A percentile compares a stretch with the other conserved stretches of the same genome.
These are phyloP conservation scores for Drosophila sulfurigaster DNA, from an alignment of 1,140 invertebrate genomes.

Conservation along the genomic window DNA sequence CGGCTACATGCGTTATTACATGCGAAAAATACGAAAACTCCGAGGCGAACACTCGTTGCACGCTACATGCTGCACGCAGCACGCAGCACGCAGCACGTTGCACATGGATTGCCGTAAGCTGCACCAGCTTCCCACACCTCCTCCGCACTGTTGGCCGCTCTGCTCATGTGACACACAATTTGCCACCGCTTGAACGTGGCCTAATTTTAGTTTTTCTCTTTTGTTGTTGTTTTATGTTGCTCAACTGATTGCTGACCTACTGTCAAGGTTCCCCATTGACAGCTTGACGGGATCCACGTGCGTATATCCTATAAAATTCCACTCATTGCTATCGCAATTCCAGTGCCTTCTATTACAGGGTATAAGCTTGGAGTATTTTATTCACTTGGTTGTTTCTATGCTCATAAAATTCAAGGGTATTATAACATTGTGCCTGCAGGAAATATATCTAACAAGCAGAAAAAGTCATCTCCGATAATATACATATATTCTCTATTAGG, in stretches of 20 bases:
- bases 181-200: constrained; percentile 59
- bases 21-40: constrained; percentile 50
- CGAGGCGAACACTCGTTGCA: constrained; percentile 38
- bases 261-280: constrained; percentile 46
- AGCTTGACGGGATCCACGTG: constrained; percentile 47
- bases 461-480: no score
- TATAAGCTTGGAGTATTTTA: background rate
- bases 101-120: constrained; percentile 59
- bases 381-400: no score
- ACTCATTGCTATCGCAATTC: background rate
- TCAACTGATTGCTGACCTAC: constrained; percentile 34
- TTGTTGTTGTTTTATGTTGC: constrained; percentile 9
- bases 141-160: background rate
- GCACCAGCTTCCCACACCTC: background rate
- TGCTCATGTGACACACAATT: constrained; percentile 42
- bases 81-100: constrained; percentile 24
- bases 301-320: constrained; percentile 14
- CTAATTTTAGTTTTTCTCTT: constrained; percentile 58
- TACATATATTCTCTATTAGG: no score
- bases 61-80: constrained; percentile 32
- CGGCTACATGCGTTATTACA: constrained; percentile 61
- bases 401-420: no score
- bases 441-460: no score
- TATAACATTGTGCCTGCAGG: no score
- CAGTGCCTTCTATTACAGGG: background rate